These are phyloP conservation scores for Cancer borealis DNA, from an alignment of 2,888 invertebrate genomes.

Conservation along the genomic window DNA sequence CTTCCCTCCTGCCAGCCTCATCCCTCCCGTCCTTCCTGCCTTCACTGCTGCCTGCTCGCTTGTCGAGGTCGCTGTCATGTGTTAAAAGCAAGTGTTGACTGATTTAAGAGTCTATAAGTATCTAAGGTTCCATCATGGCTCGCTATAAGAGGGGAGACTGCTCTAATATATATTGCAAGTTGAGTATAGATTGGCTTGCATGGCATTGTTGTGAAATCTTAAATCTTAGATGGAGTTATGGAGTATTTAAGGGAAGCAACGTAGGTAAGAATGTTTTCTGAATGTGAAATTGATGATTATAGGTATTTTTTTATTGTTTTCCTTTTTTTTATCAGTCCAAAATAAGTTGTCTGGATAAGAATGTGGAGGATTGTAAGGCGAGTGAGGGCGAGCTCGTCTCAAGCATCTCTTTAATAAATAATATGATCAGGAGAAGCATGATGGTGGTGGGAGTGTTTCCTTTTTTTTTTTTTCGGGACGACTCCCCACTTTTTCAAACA, in stretches of 20 bases:
- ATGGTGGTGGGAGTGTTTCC: conserved; percentile 59
- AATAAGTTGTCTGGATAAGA: background rate
- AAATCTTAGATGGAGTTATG: background rate
- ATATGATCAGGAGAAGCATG: conserved; percentile 72
- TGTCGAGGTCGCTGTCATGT: background rate
- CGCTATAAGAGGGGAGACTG: background rate
- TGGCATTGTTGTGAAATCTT: background rate
- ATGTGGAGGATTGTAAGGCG: background rate
- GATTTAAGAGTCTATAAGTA: conserved; percentile 38
- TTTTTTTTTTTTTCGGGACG: conserved; percentile 63
- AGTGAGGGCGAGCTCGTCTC: background rate
- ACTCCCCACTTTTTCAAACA: conserved; percentile 77
- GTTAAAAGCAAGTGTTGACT: conserved; percentile 30
- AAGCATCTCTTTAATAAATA: conserved; percentile 70
- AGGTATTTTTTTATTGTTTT: background rate
- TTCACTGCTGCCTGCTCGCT: conserved; percentile 15
- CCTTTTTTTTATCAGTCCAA: background rate
- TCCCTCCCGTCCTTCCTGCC: background rate
- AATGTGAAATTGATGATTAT: background rate
- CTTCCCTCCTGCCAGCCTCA: background rate
- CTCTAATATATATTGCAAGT: conserved; percentile 2
- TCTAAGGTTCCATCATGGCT: background rate
- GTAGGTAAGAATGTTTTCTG: background rate
- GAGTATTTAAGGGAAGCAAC: background rate
- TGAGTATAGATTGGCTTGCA: background rate